Conservation (phyloP, 1,140 invertebrate genomes). For the Leucophenga varia region DNA sequence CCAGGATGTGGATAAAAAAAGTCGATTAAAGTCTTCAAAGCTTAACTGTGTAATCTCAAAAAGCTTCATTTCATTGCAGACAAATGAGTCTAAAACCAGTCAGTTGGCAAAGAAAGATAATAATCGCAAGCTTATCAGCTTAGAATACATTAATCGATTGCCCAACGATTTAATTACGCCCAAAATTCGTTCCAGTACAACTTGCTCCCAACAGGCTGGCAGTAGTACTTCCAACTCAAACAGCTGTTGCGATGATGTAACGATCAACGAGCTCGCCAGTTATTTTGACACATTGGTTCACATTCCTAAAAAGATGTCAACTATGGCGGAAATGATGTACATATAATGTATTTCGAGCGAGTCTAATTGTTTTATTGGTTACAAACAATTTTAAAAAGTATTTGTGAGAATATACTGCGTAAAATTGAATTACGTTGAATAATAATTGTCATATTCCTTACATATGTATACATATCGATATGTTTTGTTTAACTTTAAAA, state of each 20-base stretch:
- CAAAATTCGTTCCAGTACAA: constrained; percentile 28
- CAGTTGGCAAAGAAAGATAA: background rate
- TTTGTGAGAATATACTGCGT: too few species aligned
- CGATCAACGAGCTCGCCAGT: constrained; percentile 87
- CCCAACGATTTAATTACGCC: background rate
- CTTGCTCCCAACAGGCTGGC: constrained; percentile 68
- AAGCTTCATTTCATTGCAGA: constrained; percentile 27
- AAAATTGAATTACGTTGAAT: too few species aligned
- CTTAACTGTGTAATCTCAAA: constrained; percentile 13
- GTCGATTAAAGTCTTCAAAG: constrained; percentile 9
- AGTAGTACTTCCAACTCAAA: constrained; percentile 58
- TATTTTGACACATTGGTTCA: constrained; percentile 92
- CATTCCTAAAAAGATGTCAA: constrained; percentile 95
- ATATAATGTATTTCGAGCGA: too few species aligned
- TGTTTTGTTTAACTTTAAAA: too few species aligned
- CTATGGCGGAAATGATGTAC: constrained; percentile 97
- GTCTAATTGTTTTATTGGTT: too few species aligned
- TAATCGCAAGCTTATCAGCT: background rate
- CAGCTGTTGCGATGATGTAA: constrained; percentile 67
- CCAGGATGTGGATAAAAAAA: constrained; percentile 19
- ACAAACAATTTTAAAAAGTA: too few species aligned
- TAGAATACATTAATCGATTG: background rate
- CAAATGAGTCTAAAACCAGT: background rate
- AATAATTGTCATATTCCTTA: too few species aligned
- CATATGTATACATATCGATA: too few species aligned